A percentile compares a stretch with the other conserved stretches of the same genome.
Conservation (phyloP, 1,140 invertebrate species). For the Phocides pigmalion region DNA sequence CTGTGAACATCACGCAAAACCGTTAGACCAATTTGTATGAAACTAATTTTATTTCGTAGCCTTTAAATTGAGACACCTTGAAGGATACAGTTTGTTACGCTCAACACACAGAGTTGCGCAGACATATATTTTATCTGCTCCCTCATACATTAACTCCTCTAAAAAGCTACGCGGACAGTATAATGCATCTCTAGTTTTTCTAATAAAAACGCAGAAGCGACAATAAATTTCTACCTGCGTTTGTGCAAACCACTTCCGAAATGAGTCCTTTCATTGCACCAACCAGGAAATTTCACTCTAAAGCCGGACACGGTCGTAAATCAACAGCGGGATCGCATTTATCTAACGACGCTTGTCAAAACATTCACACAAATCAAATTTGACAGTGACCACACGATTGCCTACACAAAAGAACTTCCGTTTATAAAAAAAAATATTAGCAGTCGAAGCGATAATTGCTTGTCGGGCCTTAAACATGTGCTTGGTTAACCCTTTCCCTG, state of each 20-base stretch:
- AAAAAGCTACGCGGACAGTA: too few relatives aligned
- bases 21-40: too few relatives aligned
- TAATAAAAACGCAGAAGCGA: slow-evolving; percentile 16
- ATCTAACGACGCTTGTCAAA: slow-evolving; percentile 63
- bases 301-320: slow-evolving; percentile 47
- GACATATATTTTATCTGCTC: too few relatives aligned
- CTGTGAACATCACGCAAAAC: too few relatives aligned
- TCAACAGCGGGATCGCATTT: slow-evolving; percentile 45
- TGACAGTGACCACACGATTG: slow-evolving; percentile 49
- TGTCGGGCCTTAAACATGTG: slow-evolving; percentile 35
- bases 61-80: too few relatives aligned
- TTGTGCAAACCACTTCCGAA: slow-evolving; percentile 43
- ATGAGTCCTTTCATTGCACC: slow-evolving; percentile 22
- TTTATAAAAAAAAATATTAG: slow-evolving; percentile 48
- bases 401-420: slow-evolving; percentile 53
- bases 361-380: slow-evolving; percentile 60
- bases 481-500: too few relatives aligned
- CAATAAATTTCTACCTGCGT: slow-evolving; percentile 43
- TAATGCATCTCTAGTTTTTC: too few relatives aligned
- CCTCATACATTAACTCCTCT: too few relatives aligned
- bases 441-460: slow-evolving; percentile 43
- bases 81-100: too few relatives aligned
- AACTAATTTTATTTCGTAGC: too few relatives aligned
- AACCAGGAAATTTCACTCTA: slow-evolving; percentile 29
- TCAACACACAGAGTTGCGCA: too few relatives aligned